Evolutionary conservation across 2,888 invertebrate genomes (phyloP), one percentile per base, ranked within the genome.

Genomic region (Augochlorella aurata): DNA sequence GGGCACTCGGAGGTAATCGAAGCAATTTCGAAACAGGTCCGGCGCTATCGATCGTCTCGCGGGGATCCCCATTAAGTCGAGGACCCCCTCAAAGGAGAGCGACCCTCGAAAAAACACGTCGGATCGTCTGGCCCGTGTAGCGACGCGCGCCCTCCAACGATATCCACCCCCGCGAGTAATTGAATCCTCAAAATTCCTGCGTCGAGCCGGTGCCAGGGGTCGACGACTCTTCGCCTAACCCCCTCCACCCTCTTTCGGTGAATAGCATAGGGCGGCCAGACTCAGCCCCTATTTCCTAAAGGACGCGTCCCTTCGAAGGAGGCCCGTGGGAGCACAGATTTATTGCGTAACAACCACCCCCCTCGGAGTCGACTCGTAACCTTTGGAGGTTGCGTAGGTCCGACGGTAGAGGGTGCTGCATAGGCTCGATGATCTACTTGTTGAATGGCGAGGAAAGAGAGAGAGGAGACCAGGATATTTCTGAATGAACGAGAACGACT

Each of bases 361-460:
- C 89, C 86, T 84, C 79, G 87, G 87, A 87, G 89, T 83, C 87
- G 83, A 78, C 82, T 87, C 89, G 89, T 87, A 89, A 89, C 89
- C 89, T 89, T 89, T 89, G 89, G 89, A 87, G 87, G 89, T 89
- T 89, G 89, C 89, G 89, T 89, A 89, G 89, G 88, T 87, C 88
- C 86, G 89, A 85, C 89, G 89, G 86, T 82, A 88, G 89, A 88
- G 89, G 89, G 89, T 85, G 89, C 88, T 83, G 89, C 87, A 89
- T 89, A 89, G 89, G 89, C 89, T 89, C 89, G 89, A 89, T 89
- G 89, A 89, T 89, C 89, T 89, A 89, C 89, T 89, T 89, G 89
- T 89, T 89, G 89, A 89, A 89, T 89, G 89, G 89, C 84, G 87
- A 63, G 63, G 63, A 38, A 38, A 63, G 63, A 38, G 63, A 81